These are phyloP conservation scores for Labia minor DNA, from an alignment of 2,888 invertebrate genomes.

Conservation along the genomic window DNA sequence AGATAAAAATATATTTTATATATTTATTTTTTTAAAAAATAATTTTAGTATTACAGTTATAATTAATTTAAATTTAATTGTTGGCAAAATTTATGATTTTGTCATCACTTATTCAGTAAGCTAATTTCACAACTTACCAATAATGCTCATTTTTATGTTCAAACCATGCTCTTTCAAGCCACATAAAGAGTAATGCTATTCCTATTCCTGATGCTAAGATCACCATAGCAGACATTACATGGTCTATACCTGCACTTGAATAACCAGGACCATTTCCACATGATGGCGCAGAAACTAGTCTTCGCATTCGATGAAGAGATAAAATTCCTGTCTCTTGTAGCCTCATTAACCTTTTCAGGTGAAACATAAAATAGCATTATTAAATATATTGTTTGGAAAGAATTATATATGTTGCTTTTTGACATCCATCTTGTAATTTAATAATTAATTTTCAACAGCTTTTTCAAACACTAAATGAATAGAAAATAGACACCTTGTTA, in stretches of 20 bases:
- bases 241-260: constrained; percentile 32
- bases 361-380: constrained; percentile 15
- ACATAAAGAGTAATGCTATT: constrained; percentile 16
- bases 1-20: no score
- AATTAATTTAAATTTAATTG: background rate
- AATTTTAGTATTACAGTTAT: no score
- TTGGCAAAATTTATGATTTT: no score
- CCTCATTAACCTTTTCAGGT: constrained; percentile 22
- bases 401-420: no score
- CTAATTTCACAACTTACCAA: no score
- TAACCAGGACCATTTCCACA: constrained; percentile 28
- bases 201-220: constrained; percentile 26
- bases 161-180: constrained; percentile 22
- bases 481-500: no score
- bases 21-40: no score
- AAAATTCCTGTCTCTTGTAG: constrained; percentile 23
- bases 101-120: no score
- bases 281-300: background rate
- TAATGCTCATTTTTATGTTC: constrained; percentile 16
- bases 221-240: constrained; percentile 32
- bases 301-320: constrained; percentile 4
- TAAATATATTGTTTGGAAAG: background rate
- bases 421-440: background rate
- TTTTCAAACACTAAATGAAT: no score
- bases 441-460: background rate